Evolutionary conservation across 2,797 vertebrate species (phyloP), one percentile per base, ranked within the genome.

Genomic region (Galaxias olidus): DNA sequence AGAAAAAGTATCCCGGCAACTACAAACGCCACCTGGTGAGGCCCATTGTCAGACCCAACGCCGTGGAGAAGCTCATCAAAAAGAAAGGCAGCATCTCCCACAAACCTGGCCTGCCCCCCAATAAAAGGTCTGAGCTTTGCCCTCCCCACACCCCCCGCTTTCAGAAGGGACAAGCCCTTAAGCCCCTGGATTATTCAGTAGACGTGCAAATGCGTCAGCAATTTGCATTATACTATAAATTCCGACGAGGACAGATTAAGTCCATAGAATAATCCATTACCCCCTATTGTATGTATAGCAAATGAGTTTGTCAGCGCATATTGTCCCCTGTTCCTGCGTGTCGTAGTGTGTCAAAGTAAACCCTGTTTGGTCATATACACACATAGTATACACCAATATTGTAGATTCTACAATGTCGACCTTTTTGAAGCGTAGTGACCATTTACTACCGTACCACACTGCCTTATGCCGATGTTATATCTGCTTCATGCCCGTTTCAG

Each of bases 51-150:
- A 90, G 96, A 71, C 88, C 97, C 77, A 98, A 97, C 0, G 93
- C 97, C 54, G 94, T 99, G 57, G 98, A 99, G 90, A 99, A 97
- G 75, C 86, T 99, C 81, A 99, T 99, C 88, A 98, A 95, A 88
- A 97, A 95, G 86, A 99, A 98, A 74, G 93, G 95, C 13, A 91
- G 92, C 74, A 81, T 93, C 50, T 86, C 87, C 50, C 96, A 97
- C 82, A 99, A 96, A 80, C 84, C 96, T 14, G 94, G 95, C 20
- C 81, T 92, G 76, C 94, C 95, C 67, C 41, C 78, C 0, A 78
- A 93, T 42, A 98, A 95, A 86, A 89, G 96, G 97, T 98, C 74
- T 85, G 91, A 59, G 49, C 14, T 12, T 30, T 19, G 6, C 61
- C 11, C 14, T 9, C 11, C 20, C 9, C 12, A 0, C 14, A n/a